phyloP scores from a whole-genome alignment of 2,797 vertebrate genomes.

The Myoxocephalus aenaeus region DNA sequence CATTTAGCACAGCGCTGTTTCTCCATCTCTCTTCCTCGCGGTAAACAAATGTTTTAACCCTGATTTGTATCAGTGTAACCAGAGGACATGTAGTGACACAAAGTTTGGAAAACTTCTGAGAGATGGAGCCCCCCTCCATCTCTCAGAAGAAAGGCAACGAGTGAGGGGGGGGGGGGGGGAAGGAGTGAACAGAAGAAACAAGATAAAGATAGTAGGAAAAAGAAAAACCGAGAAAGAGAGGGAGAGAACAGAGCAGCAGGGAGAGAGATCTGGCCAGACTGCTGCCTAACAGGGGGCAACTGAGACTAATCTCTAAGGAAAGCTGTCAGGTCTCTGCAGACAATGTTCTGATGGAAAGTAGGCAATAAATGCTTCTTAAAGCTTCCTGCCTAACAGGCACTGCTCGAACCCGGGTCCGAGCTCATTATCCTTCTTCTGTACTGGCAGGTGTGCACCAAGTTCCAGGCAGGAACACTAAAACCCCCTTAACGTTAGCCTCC shows the following conservation, averaged over 20 bases:
- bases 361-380: slow-evolving; percentile 83
- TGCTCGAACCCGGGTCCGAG: slow-evolving; percentile 74
- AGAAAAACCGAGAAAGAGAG: slow-evolving; percentile 28
- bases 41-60: slow-evolving; percentile 77
- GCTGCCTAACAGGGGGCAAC: slow-evolving; percentile 73
- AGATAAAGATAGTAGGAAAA: background rate
- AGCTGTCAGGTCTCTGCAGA: slow-evolving; percentile 81
- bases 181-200: background rate
- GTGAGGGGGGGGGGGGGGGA: background rate
- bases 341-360: slow-evolving; percentile 78
- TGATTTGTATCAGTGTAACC: slow-evolving; percentile 77
- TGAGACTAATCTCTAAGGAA: slow-evolving; percentile 82
- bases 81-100: slow-evolving; percentile 54
- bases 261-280: slow-evolving; percentile 59
- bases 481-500: slow-evolving; percentile 62
- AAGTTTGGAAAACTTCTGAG: slow-evolving; percentile 52
- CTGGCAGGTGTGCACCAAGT: slow-evolving; percentile 73
- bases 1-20: slow-evolving; percentile 74
- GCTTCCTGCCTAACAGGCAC: slow-evolving; percentile 75
- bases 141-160: background rate
- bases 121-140: too few species aligned
- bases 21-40: slow-evolving; percentile 41
- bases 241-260: slow-evolving; percentile 31
- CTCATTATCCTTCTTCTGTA: slow-evolving; percentile 74
- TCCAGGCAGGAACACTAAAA: slow-evolving; percentile 71